Base-by-base conservation (phyloP, 2,113 vertebrate genomes). In the Ursus arctos region DNA sequence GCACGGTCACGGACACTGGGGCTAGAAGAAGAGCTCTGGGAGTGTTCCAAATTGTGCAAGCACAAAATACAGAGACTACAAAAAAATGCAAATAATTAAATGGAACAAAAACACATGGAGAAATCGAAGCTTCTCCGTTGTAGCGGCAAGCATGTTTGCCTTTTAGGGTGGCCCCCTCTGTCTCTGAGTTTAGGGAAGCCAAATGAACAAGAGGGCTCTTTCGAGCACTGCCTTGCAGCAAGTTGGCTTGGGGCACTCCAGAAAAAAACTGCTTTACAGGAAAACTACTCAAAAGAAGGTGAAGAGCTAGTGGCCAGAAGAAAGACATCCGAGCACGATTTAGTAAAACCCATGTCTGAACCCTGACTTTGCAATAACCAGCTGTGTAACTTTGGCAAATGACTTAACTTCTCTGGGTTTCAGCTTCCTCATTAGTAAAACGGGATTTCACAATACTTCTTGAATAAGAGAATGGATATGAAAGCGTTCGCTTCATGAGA, bases 351-450 rank as follows among this genome's bases (percentile, higher is more conserved):
- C 31, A 21, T 8, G 57, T 59, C 67, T 61, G 53, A 88, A 92
- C 69, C 57, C 72, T 92, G 95, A 96, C 87, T 92, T 79, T 88
- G 84, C 94, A 92, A 4, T 65, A 95, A 96, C 76, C 55, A 96
- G 77, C 93, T 83, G 19, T 15, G 22, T 47, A 71, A 94, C 59
- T 57, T 28, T 80, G 93, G 92, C 63, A 94, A 71, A 47, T 77
- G 74, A 97, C 84, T 95, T 90, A 79, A 87, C 83, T 97, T 91
- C 86, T 90, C 40, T 81, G 63, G 94, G 83, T 87, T 49, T 96
- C 69, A 77, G 94, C 84, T 98, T 97, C 94, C 96, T 97, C 92
- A 90, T 98, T 95, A 88, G 87, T 22, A 43, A 91, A 24, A 49
- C 6, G 26, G 51, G 16, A 51, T 97, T 97, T 97, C 31, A 74